A percentile compares a stretch with the other conserved stretches of the same genome.
Evolutionary conservation across 2,888 invertebrate species (phyloP).

Genomic region (Lasius platythorax): DNA sequence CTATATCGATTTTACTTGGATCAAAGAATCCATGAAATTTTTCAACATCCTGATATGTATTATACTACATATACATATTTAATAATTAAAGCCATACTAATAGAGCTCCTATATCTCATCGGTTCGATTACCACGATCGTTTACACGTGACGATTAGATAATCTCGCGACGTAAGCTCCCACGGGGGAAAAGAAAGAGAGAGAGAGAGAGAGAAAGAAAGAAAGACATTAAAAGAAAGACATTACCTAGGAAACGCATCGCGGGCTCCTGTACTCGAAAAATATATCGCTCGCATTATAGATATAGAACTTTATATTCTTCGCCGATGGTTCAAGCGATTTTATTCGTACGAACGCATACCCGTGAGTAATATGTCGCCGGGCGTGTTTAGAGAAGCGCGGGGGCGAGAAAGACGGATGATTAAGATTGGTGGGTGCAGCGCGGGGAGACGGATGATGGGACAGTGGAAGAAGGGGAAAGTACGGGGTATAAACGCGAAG

Average conservation of each 20-base stretch:
- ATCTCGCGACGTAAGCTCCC: conserved; percentile 2
- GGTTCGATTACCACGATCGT: conserved; percentile 17
- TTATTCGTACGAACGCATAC: conserved; percentile 60
- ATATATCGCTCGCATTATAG: conserved; percentile 26
- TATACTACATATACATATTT: not conserved
- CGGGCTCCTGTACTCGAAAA: not conserved
- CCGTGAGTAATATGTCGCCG: conserved; percentile 60
- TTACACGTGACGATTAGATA: conserved; percentile 19
- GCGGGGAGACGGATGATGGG: conserved; percentile 37
- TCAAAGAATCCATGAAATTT: not conserved
- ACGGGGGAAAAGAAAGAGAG: not conserved
- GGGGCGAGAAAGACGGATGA: conserved; percentile 1
- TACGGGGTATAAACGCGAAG: conserved; percentile 21
- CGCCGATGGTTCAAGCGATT: conserved; percentile 60
- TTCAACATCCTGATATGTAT: not conserved
- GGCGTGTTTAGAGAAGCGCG: conserved; percentile 44
- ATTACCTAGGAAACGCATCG: not conserved
- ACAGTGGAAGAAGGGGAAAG: conserved; percentile 47
- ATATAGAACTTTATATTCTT: conserved; percentile 76
- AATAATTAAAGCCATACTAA: not conserved
- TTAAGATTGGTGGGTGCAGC: conserved; percentile 20
- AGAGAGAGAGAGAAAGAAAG: not conserved
- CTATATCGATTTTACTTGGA: not conserved
- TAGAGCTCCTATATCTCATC: not conserved
- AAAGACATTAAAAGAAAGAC: conserved; percentile 11